A percentile compares a stretch with the other conserved stretches of the same genome.
Conservation (phyloP, 37 sponge, comb jelly and placozoan species). For the Agelas oroides region DNA sequence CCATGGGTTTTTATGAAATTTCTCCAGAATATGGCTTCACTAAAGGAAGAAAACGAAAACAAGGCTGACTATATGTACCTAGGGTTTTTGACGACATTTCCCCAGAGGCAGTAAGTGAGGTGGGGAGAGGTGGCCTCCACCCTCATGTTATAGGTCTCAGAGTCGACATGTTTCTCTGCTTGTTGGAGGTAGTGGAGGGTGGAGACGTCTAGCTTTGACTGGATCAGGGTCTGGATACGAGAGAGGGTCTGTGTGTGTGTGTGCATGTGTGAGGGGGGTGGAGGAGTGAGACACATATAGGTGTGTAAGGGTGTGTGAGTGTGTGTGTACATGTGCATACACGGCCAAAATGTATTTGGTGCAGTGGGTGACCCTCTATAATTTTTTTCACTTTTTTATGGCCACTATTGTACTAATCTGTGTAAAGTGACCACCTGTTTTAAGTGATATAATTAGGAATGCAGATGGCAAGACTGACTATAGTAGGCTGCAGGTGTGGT, state of each 20-base stretch:
- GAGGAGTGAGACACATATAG: background rate
- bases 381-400: too few species aligned
- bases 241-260: background rate
- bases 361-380: too few species aligned
- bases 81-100: conserved; percentile 86
- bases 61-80: conserved; percentile 32
- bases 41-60: too few species aligned
- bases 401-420: too few species aligned
- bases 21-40: too few species aligned
- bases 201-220: conserved; percentile 16
- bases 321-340: too few species aligned
- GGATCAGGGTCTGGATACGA: conserved; percentile 9
- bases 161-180: conserved; percentile 39
- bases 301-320: conserved; percentile 21
- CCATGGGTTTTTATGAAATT: too few species aligned
- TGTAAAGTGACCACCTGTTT: too few species aligned
- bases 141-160: conserved; percentile 58
- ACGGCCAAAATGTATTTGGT: too few species aligned
- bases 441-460: too few species aligned
- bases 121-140: conserved; percentile 32
- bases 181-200: conserved; percentile 27
- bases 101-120: conserved; percentile 79
- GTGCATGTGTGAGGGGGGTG: background rate
- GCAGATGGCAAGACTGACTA: too few species aligned
- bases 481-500: too few species aligned